Percentiles rank a stretch among this genome's conserved stretches.
phyloP scores from a whole-genome alignment of 2,888 invertebrate genomes.

The Rhabditophanes sp. region DNA sequence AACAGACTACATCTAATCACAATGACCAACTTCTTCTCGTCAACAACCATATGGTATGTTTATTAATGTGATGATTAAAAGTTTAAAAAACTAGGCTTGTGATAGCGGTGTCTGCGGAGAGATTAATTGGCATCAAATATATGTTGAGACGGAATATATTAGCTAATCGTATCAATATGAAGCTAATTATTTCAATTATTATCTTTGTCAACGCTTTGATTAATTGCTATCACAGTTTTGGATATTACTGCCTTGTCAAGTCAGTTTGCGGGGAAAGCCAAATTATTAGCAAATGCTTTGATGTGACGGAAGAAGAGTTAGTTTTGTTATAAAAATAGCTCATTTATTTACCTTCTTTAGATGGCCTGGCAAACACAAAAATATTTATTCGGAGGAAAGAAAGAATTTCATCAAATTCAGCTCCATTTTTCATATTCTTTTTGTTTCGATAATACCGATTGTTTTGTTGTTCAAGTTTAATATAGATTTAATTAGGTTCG shows the following conservation, averaged over 20 bases:
- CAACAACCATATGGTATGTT: constrained; percentile 34
- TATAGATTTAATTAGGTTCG: too few species aligned
- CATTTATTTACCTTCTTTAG: too few species aligned
- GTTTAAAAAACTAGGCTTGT: constrained; percentile 20
- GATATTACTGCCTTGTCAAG: constrained; percentile 26
- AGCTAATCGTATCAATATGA: constrained; percentile 12
- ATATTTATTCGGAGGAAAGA: too few species aligned
- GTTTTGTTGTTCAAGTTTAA: too few species aligned
- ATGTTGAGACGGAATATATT: constrained; percentile 14
- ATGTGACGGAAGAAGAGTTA: constrained; percentile 15
- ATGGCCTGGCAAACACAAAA: too few species aligned
- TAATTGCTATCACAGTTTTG: constrained; percentile 37
- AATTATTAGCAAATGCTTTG: constrained; percentile 17
- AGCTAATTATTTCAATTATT: constrained; percentile 25
- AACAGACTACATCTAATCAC: constrained; percentile 31
- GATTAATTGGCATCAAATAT: constrained; percentile 35
- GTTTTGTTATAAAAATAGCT: constrained; percentile 1
- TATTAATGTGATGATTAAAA: constrained; percentile 1
- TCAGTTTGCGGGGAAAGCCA: constrained; percentile 33
- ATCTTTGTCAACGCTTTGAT: constrained; percentile 30
- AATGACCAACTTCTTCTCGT: constrained; percentile 36
- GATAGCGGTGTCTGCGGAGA: constrained; percentile 33
- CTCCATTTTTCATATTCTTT: too few species aligned
- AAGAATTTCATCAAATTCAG: too few species aligned
- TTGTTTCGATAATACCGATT: too few species aligned